A percentile compares a stretch with the other conserved stretches of the same genome.
Evolutionary conservation across 2,113 vertebrate genomes (phyloP).

Genomic region (Eulacestoma nigropectus): DNA sequence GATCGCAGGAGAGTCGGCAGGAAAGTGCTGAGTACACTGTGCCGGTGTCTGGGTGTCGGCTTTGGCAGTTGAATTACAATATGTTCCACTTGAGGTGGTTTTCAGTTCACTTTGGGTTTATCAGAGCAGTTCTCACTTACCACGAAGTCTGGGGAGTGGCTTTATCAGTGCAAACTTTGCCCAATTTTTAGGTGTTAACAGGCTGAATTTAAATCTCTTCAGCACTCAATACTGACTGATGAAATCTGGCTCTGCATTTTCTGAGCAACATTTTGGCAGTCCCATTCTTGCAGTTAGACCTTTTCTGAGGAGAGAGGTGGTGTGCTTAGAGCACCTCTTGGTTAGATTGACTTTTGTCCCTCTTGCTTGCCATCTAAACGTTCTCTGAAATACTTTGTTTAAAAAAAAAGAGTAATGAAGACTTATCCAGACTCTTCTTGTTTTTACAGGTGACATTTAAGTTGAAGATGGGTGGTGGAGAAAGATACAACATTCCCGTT

Average conservation of each 20-base stretch:
- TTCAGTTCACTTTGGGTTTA: not conserved
- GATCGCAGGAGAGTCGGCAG: fast-evolving
- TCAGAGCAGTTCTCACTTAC: not conserved
- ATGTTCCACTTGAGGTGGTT: not conserved
- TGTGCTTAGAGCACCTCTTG: fast-evolving
- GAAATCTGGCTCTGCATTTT: not conserved
- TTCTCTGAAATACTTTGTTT: not conserved
- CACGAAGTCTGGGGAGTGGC: not conserved
- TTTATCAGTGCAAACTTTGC: not conserved
- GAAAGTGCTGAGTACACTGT: not conserved
- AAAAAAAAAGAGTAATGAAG: not conserved
- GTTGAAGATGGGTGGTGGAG: slow-evolving; percentile 93
- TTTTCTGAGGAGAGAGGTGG: not conserved
- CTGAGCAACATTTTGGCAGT: not conserved
- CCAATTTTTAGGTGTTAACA: not conserved
- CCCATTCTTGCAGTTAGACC: not conserved
- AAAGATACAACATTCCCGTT: slow-evolving; percentile 90
- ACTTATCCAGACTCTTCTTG: not conserved
- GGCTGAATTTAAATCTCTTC: not conserved
- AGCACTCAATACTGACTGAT: not conserved
- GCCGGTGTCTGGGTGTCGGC: not conserved
- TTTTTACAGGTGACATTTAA: slow-evolving; percentile 86
- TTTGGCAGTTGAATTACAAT: not conserved
- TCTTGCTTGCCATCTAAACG: not conserved
- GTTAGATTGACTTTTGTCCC: not conserved